A percentile compares a stretch with the other conserved stretches of the same genome.
Evolutionary conservation across 2,797 vertebrate genomes (phyloP).

Genomic region (Thripadectes ignobilis): DNA sequence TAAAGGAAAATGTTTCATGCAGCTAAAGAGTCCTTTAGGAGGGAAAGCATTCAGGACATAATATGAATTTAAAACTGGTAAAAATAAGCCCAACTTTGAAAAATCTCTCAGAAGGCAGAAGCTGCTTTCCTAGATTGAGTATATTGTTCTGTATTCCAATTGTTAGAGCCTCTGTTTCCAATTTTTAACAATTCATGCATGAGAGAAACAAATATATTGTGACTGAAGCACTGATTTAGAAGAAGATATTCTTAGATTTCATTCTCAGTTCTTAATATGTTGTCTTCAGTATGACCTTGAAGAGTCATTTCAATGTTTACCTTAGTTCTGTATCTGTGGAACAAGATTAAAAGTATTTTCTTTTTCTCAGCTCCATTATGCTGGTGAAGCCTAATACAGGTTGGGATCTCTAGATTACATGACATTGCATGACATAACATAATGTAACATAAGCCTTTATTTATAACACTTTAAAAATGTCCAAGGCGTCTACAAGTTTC

Average conservation of each 20-base stretch:
- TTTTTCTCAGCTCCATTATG: neutral
- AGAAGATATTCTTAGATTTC: conserved; percentile 3
- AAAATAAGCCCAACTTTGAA: neutral
- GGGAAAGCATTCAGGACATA: neutral
- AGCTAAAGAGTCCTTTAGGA: neutral
- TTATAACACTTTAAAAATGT: neutral
- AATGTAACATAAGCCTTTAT: neutral
- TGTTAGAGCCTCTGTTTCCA: neutral
- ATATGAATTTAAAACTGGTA: neutral
- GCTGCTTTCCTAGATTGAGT: neutral
- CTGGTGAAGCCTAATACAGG: neutral
- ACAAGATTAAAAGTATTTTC: neutral
- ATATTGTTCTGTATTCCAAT: neutral
- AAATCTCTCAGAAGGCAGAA: neutral
- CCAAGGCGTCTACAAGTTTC: neutral
- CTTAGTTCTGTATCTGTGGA: neutral
- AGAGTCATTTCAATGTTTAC: neutral
- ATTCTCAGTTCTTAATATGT: neutral
- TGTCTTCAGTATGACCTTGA: neutral
- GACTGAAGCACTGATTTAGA: neutral
- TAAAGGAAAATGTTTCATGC: neutral
- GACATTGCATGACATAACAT: neutral
- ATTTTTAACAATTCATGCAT: neutral
- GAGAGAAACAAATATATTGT: neutral
- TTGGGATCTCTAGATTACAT: neutral